Evolutionary conservation across 2,113 vertebrate genomes (phyloP).

Genomic region (Phalacrocorax aristotelis): DNA sequence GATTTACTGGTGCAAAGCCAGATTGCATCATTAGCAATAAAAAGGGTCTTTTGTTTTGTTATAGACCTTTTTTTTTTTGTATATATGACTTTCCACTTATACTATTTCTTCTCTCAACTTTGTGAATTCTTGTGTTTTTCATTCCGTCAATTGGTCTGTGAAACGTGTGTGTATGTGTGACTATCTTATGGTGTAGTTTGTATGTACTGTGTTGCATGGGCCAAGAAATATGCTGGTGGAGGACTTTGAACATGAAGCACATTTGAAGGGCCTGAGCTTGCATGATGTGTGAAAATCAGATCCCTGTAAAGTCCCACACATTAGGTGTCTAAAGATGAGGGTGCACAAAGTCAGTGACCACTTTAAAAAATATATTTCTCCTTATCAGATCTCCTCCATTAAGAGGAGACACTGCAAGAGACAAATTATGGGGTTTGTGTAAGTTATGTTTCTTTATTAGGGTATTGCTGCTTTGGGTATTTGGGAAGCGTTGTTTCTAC

Average conservation of each 20-base stretch:
- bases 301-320: background rate
- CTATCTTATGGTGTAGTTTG: background rate
- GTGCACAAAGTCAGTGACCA: background rate
- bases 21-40: background rate
- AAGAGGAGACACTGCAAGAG: background rate
- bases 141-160: background rate
- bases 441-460: background rate
- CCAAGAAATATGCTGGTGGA: background rate
- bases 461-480: background rate
- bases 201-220: background rate
- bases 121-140: background rate
- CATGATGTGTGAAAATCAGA: background rate
- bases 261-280: background rate
- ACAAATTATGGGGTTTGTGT: background rate
- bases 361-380: background rate
- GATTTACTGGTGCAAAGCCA: background rate
- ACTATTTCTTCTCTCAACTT: background rate
- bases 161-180: background rate
- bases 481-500: background rate
- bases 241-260: background rate
- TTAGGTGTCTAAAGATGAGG: background rate
- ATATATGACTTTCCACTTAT: background rate
- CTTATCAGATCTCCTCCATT: background rate
- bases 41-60: background rate
- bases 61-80: background rate